These are phyloP conservation scores for Aphidius colemani DNA, from an alignment of 2,888 invertebrate genomes.

Conservation along the genomic window DNA sequence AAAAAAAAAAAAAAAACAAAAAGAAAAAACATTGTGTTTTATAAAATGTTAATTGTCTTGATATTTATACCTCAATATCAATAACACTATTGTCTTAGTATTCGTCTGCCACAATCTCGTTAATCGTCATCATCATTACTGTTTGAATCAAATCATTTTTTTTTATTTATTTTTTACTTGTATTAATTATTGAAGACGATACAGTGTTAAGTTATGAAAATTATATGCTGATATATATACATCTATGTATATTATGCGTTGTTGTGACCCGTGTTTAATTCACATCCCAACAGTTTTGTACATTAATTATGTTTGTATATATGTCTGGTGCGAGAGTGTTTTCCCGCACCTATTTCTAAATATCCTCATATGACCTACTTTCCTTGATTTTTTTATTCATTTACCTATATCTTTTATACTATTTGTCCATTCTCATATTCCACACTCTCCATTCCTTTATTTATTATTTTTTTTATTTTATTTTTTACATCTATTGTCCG, in stretches of 20 bases:
- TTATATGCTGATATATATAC: slow-evolving; percentile 27
- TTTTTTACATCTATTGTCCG: slow-evolving; percentile 37
- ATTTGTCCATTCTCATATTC: slow-evolving; percentile 20
- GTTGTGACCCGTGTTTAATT: slow-evolving; percentile 81
- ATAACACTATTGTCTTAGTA: slow-evolving; percentile 12
- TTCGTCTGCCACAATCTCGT: slow-evolving; percentile 3
- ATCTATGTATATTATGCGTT: slow-evolving; percentile 64
- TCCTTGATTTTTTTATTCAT: slow-evolving; percentile 15
- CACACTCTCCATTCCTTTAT: slow-evolving; percentile 28
- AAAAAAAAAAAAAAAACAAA: background rate
- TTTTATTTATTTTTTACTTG: background rate
- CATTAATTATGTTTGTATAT: slow-evolving; percentile 50
- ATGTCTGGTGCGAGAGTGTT: slow-evolving; percentile 59
- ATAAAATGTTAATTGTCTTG: no score
- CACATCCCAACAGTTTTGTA: slow-evolving; percentile 63
- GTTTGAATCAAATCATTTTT: background rate
- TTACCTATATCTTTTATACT: slow-evolving; percentile 15
- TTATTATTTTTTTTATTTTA: slow-evolving; percentile 26
- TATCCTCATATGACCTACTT: slow-evolving; percentile 32
- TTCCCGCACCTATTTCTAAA: slow-evolving; percentile 46
- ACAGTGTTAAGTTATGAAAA: slow-evolving; percentile 4
- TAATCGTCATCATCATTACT: background rate
- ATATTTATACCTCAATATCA: slow-evolving; percentile 11
- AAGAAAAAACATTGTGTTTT: no score
- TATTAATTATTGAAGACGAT: slow-evolving; percentile 10